Evolutionary conservation across 1,140 invertebrate species (phyloP).

Genomic region (Lysiphlebus fabarum): DNA sequence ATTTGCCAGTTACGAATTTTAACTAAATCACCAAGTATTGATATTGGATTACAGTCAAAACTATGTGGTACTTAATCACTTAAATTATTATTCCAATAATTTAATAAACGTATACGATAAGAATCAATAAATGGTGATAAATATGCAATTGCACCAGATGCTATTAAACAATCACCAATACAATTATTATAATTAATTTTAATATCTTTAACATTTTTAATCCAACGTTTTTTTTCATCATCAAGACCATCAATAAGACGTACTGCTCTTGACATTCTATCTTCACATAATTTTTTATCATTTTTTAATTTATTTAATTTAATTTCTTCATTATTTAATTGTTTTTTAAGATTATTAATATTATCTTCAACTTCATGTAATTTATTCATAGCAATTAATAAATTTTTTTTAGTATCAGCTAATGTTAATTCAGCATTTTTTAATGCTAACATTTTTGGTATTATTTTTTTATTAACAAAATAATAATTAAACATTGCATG

Average conservation of each 20-base stretch:
- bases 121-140: constrained; percentile 65
- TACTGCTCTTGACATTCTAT: constrained; percentile 73
- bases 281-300: constrained; percentile 73
- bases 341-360: constrained; percentile 63
- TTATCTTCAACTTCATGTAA: constrained; percentile 61
- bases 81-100: constrained; percentile 36
- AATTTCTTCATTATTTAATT: constrained; percentile 62
- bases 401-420: constrained; percentile 59
- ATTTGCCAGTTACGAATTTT: constrained; percentile 65
- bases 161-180: constrained; percentile 60
- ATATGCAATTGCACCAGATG: constrained; percentile 67
- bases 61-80: constrained; percentile 56
- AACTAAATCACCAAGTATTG: constrained; percentile 63
- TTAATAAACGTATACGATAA: constrained; percentile 50
- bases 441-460: constrained; percentile 62
- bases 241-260: constrained; percentile 63
- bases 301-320: constrained; percentile 68
- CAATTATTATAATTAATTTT: constrained; percentile 63
- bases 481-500: constrained; percentile 70
- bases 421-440: constrained; percentile 62
- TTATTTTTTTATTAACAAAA: constrained; percentile 58
- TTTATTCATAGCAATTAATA: constrained; percentile 61
- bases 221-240: constrained; percentile 65
- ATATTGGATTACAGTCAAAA: constrained; percentile 57
- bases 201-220: constrained; percentile 62